Evolutionary conservation across 2,113 vertebrate species (phyloP), one percentile per base, ranked within the genome.

Genomic region (Brachirus orientalis): DNA sequence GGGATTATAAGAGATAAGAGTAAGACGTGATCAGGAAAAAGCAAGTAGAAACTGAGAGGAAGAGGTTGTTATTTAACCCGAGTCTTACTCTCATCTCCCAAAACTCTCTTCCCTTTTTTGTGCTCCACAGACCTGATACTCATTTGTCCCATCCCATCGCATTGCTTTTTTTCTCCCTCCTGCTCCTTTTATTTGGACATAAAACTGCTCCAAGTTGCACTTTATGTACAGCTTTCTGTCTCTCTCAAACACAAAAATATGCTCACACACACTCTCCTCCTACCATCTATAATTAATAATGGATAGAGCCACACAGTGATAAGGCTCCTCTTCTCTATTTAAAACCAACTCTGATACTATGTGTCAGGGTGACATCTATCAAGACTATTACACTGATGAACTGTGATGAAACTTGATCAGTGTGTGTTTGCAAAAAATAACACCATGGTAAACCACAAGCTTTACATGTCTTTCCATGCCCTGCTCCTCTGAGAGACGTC

Each of bases 351-450:
- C 71, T 61, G 71, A 78, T 78, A 73, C 40, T 48, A 69, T 76
- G 67, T 46, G 48, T 78, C 73, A 78, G 61, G 50, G 36, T 68
- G 67, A 52, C 73, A 83, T 83, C 85, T 80, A 80, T 87, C 80
- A 79, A 61, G 68, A 58, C 58, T 45, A 68, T 70, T 75, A 75
- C 45, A 64, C 64, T 47, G 33, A 47, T 51, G 63, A 63, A 69
- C 38, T 50, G 75, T 48, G 22, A 72, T 38, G 75, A 65, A 63
- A 56, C 28, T 11, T 82, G 75, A 79, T 77, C 46, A 72, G 57
- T 56, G 64, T 45, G 14, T 16, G 33, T 62, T 41, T 41, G 50
- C 18, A 57, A 69, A 75, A 78, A 76, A 81, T 75, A 68, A 67
- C 68, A 64, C 47, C 62, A 14, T 28, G 28, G 3, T 28, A 46